Base-by-base conservation (phyloP, 2,888 invertebrate species). In the Aporophyla lueneburgensis region DNA sequence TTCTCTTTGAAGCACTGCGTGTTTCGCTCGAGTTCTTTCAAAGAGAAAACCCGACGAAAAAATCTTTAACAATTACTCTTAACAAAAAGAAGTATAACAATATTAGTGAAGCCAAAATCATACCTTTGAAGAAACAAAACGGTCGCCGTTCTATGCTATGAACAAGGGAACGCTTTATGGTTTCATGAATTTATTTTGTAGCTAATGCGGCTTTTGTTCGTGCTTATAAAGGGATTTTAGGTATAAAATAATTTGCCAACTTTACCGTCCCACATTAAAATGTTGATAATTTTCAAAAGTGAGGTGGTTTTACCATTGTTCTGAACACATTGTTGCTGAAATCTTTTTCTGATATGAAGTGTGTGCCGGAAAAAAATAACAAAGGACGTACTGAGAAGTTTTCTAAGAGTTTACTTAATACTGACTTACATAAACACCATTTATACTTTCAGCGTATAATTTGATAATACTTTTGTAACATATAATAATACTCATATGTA, bases 1-100 rank as follows among this genome's bases (percentile, higher is more conserved):
- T 92, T 92, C 91, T 85, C 91, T 93, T 93, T 93, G 93, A 91
- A 87, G 83, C 81, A 86, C 78, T 83, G 86, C 75, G 79, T 84
- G 87, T 85, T 88, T 84, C 80, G 76, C 78, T 78, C 73, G 75
- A 85, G 80, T 83, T 74, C 61, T 83, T 81, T 82, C 83, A 90
- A 90, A 89, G 85, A 67, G 78, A 86, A 86, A 86, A 84, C 87
- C 87, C 85, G 75, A 80, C 84, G 82, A 89, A 90, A 91, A 90
- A 88, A 87, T 86, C 83, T 87, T 86, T 81, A 89, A 90, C 89
- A 90, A 90, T 90, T 88, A 87, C 87, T 89, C 79, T 66, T 80
- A 86, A 88, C 83, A 84, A 87, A 91, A 87, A 84, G 82, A 88
- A 88, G 82, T 76, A 73, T 85, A 88, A 90, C 86, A 87, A 83